Evolutionary conservation across 2,113 vertebrate genomes (phyloP), one percentile per base, ranked within the genome.

Genomic region (Dipodomys stephensi): DNA sequence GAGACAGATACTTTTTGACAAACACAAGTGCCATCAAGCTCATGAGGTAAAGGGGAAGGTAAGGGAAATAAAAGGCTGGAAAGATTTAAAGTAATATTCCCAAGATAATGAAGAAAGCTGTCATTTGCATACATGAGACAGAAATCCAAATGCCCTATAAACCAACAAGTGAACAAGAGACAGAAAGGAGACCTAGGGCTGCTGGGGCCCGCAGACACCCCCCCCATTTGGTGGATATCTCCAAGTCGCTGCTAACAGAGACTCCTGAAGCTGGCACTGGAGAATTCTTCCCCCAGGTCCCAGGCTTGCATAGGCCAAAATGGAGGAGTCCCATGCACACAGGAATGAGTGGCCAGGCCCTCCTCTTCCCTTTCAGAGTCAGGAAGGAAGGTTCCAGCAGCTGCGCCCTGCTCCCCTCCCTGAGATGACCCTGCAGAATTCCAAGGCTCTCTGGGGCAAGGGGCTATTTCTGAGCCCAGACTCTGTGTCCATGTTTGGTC

Each of bases 401-500:
- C 25, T 28, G n/a, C 35, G 46, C 65, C n/a, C 6, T 53, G 20
- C 23, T 78, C 79, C 32, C 44, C 53, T 93, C 32, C 84, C 72
- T 53, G 60, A 53, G 60, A 68, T 91, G 89, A 95, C 89, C 87
- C 76, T 72, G 60, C 49, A 86, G 76, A 67, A 96, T 95, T 94
- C 89, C 94, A 95, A 86, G 89, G 83, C 74, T 90, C 93, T 90
- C 94, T 81, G 72, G 87, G 19, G 74, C 16, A 13, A 88, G 82
- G 44, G 72, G 76, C 83, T 96, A 94, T 95, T 96, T 96, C 83
- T 79, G 73, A 72, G 83, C n/a, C 64, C 62, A 69, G 73, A 30
- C 0, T 1, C 68, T 0, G 0, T 96, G 92, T 44, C 97, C 95
- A 97, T 95, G 87, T 98, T 97, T 98, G 97, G 96, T 62, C 71